Conservation (phyloP, 2,888 invertebrate species). For the Philereme vetulata region DNA sequence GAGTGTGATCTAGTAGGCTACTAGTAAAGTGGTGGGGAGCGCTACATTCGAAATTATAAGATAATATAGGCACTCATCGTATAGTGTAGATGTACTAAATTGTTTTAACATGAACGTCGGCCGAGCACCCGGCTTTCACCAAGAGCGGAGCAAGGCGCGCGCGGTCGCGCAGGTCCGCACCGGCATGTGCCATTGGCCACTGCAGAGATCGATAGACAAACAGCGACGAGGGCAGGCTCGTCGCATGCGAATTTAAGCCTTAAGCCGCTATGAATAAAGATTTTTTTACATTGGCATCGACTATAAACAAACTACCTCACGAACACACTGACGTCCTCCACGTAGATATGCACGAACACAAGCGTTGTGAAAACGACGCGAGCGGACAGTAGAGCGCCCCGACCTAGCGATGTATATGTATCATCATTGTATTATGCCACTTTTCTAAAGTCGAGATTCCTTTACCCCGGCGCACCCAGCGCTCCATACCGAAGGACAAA, state of each 20-base stretch:
- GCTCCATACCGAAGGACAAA: conserved; percentile 78
- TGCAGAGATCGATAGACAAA: conserved; percentile 86
- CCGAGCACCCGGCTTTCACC: conserved; percentile 78
- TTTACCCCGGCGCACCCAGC: conserved; percentile 72
- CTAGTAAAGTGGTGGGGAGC: conserved; percentile 43
- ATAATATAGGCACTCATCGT: conserved; percentile 48
- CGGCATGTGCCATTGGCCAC: conserved; percentile 86
- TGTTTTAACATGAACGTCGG: conserved; percentile 50
- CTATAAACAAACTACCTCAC: conserved; percentile 85
- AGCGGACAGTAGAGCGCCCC: conserved; percentile 66
- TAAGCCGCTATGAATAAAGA: conserved; percentile 61
- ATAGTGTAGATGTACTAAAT: conserved; percentile 54
- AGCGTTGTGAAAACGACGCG: conserved; percentile 73
- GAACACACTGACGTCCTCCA: conserved; percentile 70
- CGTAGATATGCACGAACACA: conserved; percentile 72
- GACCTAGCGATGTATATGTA: conserved; percentile 72
- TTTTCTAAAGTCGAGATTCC: conserved; percentile 82
- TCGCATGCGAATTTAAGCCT: conserved; percentile 74
- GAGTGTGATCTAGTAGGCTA: conserved; percentile 65
- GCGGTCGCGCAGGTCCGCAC: conserved; percentile 79
- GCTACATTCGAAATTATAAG: conserved; percentile 65
- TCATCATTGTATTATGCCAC: conserved; percentile 73
- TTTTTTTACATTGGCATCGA: conserved; percentile 65
- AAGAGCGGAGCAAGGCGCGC: conserved; percentile 63
- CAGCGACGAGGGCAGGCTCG: conserved; percentile 81